Conservation (phyloP, 2,113 vertebrate species). For the Onychostoma macrolepis region DNA sequence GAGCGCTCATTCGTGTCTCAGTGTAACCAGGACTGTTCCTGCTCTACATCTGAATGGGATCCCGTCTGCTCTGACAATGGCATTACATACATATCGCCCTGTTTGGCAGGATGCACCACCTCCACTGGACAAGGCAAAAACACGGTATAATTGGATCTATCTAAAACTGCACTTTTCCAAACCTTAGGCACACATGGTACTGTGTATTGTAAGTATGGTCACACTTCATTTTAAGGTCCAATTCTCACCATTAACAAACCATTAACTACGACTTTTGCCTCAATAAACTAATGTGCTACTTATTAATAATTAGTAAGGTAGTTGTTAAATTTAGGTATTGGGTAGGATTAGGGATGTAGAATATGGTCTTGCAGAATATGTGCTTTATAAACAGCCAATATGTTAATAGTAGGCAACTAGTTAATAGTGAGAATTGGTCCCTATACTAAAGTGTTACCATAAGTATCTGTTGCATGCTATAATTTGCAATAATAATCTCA, state of each 20-base stretch:
- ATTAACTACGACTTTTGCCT: too few relatives aligned
- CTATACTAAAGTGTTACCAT: too few relatives aligned
- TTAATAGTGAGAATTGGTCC: too few relatives aligned
- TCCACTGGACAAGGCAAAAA: constrained; percentile 73
- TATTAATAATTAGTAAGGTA: too few relatives aligned
- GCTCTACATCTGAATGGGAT: constrained; percentile 84
- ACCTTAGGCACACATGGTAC: neutral
- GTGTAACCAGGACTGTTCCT: constrained; percentile 86
- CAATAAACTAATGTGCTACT: too few relatives aligned
- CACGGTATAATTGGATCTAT: constrained; percentile 55
- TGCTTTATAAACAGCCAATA: too few relatives aligned
- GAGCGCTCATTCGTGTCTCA: constrained; percentile 71
- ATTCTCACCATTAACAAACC: too few relatives aligned
- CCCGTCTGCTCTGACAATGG: constrained; percentile 87
- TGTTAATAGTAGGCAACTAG: too few relatives aligned
- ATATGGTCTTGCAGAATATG: too few relatives aligned
- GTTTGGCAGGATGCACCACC: constrained; percentile 83
- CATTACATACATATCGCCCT: constrained; percentile 85
- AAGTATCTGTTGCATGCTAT: neutral
- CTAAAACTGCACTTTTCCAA: neutral
- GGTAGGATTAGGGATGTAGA: too few relatives aligned
- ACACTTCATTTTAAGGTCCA: too few relatives aligned
- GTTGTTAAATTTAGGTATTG: too few relatives aligned
- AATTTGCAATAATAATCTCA: neutral
- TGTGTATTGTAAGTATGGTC: neutral